Conservation (phyloP, 1,140 invertebrate species). For the Drosophila prosaltans region DNA sequence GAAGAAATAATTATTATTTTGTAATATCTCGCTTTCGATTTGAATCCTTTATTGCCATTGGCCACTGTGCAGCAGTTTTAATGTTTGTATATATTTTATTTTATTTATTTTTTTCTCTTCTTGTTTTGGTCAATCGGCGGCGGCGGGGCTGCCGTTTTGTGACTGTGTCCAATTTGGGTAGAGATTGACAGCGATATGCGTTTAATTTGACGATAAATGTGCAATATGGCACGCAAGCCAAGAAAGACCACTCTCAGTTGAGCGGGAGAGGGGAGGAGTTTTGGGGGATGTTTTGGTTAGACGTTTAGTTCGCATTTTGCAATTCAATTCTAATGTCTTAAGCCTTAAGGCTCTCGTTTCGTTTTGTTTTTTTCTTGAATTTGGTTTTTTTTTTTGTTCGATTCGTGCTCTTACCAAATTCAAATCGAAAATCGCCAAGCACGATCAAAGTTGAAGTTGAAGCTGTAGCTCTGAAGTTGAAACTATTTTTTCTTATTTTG, state of each 20-base stretch:
- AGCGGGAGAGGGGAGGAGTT: too few species aligned
- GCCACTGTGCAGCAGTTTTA: neutral
- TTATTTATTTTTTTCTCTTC: neutral
- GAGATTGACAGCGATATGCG: constrained; percentile 66
- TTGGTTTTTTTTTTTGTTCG: constrained; percentile 1
- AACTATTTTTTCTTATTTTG: neutral
- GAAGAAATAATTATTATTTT: too few species aligned
- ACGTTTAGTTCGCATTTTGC: constrained; percentile 47
- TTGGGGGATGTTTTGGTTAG: constrained; percentile 21
- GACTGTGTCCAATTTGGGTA: constrained; percentile 65
- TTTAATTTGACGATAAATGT: constrained; percentile 68
- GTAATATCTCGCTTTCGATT: neutral
- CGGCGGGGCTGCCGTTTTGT: constrained; percentile 55
- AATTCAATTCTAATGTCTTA: constrained; percentile 66
- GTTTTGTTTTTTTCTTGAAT: too few species aligned
- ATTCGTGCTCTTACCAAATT: constrained; percentile 75
- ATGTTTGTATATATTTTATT: neutral
- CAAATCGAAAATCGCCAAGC: constrained; percentile 61
- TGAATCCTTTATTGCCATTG: neutral
- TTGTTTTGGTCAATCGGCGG: constrained; percentile 22
- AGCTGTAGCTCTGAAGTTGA: constrained; percentile 11
- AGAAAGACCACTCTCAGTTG: neutral
- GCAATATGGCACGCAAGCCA: constrained; percentile 62
- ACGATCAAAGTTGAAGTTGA: constrained; percentile 56
- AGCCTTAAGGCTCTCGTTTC: constrained; percentile 44